Conservation (phyloP, 2,113 vertebrate genomes). For the Butastur rufipennis region DNA sequence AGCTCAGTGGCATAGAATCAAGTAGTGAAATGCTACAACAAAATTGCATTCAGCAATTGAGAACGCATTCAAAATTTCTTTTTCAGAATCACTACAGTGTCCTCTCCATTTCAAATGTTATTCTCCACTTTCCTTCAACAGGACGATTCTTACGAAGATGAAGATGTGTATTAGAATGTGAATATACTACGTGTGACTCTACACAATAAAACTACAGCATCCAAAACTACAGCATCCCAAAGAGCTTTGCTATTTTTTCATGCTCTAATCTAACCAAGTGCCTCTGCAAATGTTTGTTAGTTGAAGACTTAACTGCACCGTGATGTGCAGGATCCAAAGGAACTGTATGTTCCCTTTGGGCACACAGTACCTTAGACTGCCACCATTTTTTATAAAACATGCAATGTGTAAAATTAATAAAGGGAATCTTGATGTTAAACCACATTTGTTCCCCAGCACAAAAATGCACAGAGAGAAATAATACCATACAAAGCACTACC, state of each 20-base stretch:
- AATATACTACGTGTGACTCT: neutral
- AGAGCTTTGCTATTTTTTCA: neutral
- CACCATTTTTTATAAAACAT: neutral
- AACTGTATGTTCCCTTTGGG: neutral
- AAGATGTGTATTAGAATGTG: neutral
- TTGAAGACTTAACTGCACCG: neutral
- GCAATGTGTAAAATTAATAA: neutral
- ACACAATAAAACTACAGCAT: neutral
- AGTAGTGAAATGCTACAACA: neutral
- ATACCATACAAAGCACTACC: neutral
- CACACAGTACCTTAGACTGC: neutral
- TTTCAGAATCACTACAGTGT: neutral
- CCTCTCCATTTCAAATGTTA: neutral
- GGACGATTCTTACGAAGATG: rapidly evolving
- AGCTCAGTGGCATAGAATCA: neutral
- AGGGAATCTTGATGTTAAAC: neutral
- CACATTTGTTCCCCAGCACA: neutral
- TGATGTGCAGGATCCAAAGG: neutral
- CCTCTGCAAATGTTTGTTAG: neutral
- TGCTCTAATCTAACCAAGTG: neutral
- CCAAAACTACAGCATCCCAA: neutral
- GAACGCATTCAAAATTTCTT: neutral
- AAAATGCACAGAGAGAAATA: neutral
- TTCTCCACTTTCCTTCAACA: neutral
- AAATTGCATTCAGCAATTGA: constrained; percentile 11